Evolutionary conservation across 2,888 invertebrate genomes (phyloP).

Genomic region (Brenthis ino): DNA sequence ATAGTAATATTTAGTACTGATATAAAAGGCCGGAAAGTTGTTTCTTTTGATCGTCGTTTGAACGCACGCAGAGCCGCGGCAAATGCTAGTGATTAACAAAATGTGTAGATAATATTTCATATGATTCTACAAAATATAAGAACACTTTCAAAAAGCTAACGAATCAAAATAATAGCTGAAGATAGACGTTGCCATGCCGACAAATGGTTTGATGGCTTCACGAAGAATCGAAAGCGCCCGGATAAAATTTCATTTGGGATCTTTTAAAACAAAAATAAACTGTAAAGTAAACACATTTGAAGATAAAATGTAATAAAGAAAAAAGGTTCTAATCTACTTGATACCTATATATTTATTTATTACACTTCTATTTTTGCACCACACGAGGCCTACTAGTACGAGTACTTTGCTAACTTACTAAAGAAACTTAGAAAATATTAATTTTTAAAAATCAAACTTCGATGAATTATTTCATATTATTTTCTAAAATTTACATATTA

Average conservation of each 20-base stretch:
- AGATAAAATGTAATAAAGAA: neutral
- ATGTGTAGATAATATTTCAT: conserved; percentile 1
- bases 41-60: too few relatives aligned
- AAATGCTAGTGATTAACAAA: neutral
- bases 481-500: too few relatives aligned
- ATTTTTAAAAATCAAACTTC: too few relatives aligned
- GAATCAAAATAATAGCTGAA: conserved; percentile 74
- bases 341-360: too few relatives aligned
- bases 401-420: too few relatives aligned
- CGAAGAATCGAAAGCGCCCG: conserved; percentile 58
- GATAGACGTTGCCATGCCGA: conserved; percentile 71
- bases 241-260: conserved; percentile 59
- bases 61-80: too few relatives aligned
- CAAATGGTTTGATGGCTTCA: conserved; percentile 75
- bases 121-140: conserved; percentile 21
- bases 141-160: conserved; percentile 52
- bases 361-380: too few relatives aligned
- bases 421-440: too few relatives aligned
- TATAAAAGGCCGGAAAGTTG: too few relatives aligned
- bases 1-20: too few relatives aligned
- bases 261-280: conserved; percentile 1
- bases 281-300: neutral
- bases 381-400: too few relatives aligned
- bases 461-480: too few relatives aligned
- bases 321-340: neutral